Percentiles rank a stretch among this genome's conserved stretches.
phyloP scores from a whole-genome alignment of 2,113 vertebrate genomes.

The Chaetura pelagica region DNA sequence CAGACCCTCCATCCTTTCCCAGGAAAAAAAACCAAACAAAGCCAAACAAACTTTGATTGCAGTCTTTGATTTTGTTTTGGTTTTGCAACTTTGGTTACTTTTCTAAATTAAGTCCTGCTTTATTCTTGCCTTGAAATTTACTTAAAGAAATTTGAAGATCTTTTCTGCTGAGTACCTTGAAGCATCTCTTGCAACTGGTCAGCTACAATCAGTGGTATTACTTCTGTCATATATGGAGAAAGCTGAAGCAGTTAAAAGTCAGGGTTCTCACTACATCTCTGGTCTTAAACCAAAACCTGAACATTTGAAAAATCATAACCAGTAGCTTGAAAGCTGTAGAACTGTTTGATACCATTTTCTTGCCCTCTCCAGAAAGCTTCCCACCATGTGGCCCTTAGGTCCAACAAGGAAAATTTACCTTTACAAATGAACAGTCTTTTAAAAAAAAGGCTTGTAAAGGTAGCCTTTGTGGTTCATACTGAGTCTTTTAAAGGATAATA shows the following conservation, averaged over 20 bases:
- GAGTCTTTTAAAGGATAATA: neutral
- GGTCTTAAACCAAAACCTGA: neutral
- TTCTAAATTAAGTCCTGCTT: neutral
- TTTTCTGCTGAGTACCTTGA: neutral
- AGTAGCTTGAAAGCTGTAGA: neutral
- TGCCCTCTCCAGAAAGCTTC: neutral
- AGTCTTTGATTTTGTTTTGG: neutral
- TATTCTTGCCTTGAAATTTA: neutral
- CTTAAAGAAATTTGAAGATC: neutral
- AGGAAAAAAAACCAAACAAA: neutral
- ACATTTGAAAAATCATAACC: neutral
- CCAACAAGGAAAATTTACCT: neutral
- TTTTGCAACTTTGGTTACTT: neutral
- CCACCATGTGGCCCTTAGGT: neutral
- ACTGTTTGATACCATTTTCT: neutral
- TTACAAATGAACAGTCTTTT: neutral
- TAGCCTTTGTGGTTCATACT: neutral
- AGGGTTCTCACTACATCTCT: neutral
- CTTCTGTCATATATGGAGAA: neutral
- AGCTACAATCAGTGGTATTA: neutral
- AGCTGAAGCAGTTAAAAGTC: neutral
- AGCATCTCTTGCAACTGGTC: neutral
- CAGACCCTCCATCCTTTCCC: neutral
- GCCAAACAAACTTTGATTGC: neutral
- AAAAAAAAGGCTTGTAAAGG: neutral